Evolutionary conservation across 2,113 vertebrate genomes (phyloP), one percentile per base, ranked within the genome.

Genomic region (Psittacula cyanocephala): DNA sequence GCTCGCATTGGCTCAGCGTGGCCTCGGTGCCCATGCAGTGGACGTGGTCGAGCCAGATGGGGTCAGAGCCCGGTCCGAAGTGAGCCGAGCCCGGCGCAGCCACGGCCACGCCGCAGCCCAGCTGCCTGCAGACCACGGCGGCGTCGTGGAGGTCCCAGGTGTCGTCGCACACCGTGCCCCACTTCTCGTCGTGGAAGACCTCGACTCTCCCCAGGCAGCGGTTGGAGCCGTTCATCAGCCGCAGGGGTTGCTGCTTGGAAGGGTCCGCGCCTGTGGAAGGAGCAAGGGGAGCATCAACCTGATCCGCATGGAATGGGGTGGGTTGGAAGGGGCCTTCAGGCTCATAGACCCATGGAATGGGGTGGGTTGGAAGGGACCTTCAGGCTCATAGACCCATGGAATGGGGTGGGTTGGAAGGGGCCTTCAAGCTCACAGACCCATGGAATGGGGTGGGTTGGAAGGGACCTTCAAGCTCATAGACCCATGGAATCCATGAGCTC

Each of bases 51-150:
- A 69, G 17, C 92, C 92, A 94, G 62, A 94, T 94, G 72, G 88
- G 92, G 23, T 79, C 92, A 1, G 11, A 15, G 1, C 92, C 92
- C 7, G 39, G 67, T 3, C 92, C 92, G 0, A 91, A 94, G 35
- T 35, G 83, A 41, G 92, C 92, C 0, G 47, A 83, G 22, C 53
- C 33, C 0, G 55, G 74, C 3, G 88, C 88, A 1, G 72, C 50
- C 33, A 94, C 25, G 0, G 81, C 93, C 9, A 6, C 9, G 24
- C 97, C 97, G 1, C 97, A 98, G 71, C 91, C 97, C 39, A 98
- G 46, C 81, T 98, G 91, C 39, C 37, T 67, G 62, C 98, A 98
- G 7, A 97, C 81, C 0, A 98, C 97, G 0, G 59, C 2, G 1
- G 88, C 92, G 0, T 46, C 92, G 0, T 47, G 20, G 22, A 94